Conservation (phyloP, 2,113 vertebrate species). For the Junco hyemalis region DNA sequence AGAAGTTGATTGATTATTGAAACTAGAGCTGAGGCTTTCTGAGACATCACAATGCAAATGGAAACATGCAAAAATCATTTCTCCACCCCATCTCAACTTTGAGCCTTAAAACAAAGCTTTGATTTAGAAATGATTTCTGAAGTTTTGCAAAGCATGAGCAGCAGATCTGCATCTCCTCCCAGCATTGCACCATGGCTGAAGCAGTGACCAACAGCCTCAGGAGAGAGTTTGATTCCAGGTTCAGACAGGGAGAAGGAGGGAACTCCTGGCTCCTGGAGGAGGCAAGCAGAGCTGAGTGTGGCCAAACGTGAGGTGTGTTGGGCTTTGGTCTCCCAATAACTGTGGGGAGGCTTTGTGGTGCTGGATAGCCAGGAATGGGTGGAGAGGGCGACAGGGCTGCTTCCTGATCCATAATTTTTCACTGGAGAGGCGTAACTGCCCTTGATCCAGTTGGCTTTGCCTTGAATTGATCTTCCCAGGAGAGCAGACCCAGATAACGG, state of each 20-base stretch:
- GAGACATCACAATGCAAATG: background rate
- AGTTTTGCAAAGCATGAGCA: background rate
- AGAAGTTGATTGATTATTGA: background rate
- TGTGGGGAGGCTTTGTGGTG: background rate
- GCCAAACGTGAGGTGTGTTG: background rate
- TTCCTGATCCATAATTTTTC: background rate
- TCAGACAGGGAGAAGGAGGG: background rate
- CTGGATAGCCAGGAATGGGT: background rate
- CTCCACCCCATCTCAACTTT: background rate
- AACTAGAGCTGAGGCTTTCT: background rate
- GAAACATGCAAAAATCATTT: background rate
- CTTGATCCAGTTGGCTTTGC: background rate
- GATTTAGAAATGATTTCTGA: background rate
- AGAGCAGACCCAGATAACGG: background rate
- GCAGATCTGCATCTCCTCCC: background rate
- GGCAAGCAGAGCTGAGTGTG: background rate
- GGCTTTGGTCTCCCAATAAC: background rate
- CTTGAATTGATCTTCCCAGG: background rate
- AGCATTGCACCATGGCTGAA: background rate
- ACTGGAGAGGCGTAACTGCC: background rate
- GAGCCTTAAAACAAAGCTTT: background rate
- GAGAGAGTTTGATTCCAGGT: background rate
- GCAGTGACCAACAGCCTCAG: background rate
- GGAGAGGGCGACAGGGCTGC: background rate
- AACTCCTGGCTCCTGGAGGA: background rate